Evolutionary conservation across 2,888 invertebrate genomes (phyloP).

Genomic region (Philopedon plagiatum): DNA sequence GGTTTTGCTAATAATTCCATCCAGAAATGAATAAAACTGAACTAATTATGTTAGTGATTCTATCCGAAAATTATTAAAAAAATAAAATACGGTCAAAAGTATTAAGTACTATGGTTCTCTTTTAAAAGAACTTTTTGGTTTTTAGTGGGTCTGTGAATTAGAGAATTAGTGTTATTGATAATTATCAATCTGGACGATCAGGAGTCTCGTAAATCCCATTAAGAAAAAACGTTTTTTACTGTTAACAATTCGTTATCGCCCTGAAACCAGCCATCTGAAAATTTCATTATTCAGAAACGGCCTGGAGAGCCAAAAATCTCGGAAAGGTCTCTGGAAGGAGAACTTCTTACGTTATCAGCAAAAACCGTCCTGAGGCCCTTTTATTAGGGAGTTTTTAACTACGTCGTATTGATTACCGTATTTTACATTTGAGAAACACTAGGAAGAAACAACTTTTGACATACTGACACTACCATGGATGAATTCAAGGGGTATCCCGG

Average conservation of each 20-base stretch:
- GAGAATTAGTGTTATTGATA: neutral
- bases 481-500: no score
- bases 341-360: slow-evolving; percentile 21
- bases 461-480: no score
- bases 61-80: no score
- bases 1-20: no score
- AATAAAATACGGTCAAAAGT: no score
- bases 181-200: neutral
- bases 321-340: slow-evolving; percentile 12
- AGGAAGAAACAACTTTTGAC: no score
- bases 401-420: neutral
- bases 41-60: no score
- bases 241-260: slow-evolving; percentile 2
- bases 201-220: neutral
- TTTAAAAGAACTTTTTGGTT: no score
- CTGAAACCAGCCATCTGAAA: slow-evolving; percentile 23
- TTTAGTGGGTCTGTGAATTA: no score
- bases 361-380: slow-evolving; percentile 9
- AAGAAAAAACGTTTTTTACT: neutral
- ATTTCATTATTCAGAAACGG: slow-evolving; percentile 36
- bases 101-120: no score
- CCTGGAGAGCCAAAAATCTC: slow-evolving; percentile 14
- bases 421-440: neutral
- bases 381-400: slow-evolving; percentile 1
- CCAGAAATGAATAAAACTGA: no score